Percentiles rank a stretch among this genome's conserved stretches.
phyloP scores from a whole-genome alignment of 2,113 vertebrate genomes.

The Tringa solitaria region DNA sequence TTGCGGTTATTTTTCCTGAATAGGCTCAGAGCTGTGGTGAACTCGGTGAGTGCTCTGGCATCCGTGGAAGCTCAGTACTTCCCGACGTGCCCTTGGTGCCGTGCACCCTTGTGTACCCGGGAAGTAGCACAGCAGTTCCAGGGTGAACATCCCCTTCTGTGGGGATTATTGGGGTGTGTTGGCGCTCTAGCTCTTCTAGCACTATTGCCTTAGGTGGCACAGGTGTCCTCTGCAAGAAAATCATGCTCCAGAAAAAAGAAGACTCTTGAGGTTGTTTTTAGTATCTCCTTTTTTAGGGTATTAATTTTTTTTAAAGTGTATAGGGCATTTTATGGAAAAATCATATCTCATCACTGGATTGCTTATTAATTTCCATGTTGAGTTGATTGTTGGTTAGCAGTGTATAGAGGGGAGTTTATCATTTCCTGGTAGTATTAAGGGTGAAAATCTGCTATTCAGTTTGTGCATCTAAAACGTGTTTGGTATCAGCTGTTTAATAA shows the following conservation, averaged over 20 bases:
- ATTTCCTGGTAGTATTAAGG: not conserved
- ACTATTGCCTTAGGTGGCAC: not conserved
- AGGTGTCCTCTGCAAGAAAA: not conserved
- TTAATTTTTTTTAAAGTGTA: not conserved
- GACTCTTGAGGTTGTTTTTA: not conserved
- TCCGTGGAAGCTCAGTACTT: rapidly evolving
- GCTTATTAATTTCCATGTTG: not conserved
- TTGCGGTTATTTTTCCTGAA: not conserved
- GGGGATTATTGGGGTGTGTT: not conserved
- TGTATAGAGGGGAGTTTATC: not conserved
- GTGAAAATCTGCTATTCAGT: not conserved
- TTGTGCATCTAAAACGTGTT: not conserved
- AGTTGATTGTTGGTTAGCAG: not conserved
- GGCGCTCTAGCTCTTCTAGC: not conserved
- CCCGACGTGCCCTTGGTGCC: rapidly evolving
- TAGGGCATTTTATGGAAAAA: not conserved
- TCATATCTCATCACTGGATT: not conserved
- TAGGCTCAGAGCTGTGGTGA: not conserved
- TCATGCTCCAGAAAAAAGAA: not conserved
- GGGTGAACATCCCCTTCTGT: not conserved
- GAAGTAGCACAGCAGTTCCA: rapidly evolving
- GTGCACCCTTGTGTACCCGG: rapidly evolving
- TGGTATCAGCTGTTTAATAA: not conserved
- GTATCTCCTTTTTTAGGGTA: not conserved
- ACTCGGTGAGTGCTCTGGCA: not conserved